These are phyloP conservation scores for Syrista parreyssii DNA, from an alignment of 2,888 invertebrate species.

Conservation along the genomic window DNA sequence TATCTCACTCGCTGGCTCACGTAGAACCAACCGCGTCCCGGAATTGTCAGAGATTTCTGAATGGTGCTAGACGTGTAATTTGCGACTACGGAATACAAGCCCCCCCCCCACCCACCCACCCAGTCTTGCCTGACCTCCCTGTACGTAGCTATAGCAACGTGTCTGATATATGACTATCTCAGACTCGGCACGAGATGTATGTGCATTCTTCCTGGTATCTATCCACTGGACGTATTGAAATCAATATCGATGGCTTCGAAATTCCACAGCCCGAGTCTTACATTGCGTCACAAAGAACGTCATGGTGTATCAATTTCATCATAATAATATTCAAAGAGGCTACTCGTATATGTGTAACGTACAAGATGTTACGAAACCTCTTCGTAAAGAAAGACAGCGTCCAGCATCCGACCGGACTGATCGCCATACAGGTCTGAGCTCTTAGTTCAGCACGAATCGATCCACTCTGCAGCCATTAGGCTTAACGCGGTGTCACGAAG, in stretches of 20 bases:
- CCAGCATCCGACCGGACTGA: no score
- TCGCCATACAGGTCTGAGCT: no score
- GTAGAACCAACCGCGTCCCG: conserved; percentile 15
- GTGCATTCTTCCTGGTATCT: neutral
- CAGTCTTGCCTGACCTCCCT: neutral
- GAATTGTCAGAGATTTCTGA: conserved; percentile 47
- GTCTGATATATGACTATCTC: neutral
- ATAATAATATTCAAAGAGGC: neutral
- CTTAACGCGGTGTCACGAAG: neutral
- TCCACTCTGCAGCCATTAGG: neutral
- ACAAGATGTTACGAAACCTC: no score
- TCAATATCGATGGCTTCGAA: neutral
- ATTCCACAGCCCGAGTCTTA: neutral
- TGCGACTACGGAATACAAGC: conserved; percentile 39
- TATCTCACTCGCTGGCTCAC: conserved; percentile 5
- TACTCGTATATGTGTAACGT: no score
- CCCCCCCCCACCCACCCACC: neutral
- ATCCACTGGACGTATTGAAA: neutral
- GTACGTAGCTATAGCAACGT: neutral
- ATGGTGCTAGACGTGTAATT: conserved; percentile 45
- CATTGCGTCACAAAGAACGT: neutral
- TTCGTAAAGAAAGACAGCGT: no score
- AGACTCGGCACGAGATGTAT: neutral
- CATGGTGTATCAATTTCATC: neutral
- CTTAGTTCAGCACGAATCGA: no score